phyloP scores from a whole-genome alignment of 2,888 invertebrate species.

The Callinectes sapidus region DNA sequence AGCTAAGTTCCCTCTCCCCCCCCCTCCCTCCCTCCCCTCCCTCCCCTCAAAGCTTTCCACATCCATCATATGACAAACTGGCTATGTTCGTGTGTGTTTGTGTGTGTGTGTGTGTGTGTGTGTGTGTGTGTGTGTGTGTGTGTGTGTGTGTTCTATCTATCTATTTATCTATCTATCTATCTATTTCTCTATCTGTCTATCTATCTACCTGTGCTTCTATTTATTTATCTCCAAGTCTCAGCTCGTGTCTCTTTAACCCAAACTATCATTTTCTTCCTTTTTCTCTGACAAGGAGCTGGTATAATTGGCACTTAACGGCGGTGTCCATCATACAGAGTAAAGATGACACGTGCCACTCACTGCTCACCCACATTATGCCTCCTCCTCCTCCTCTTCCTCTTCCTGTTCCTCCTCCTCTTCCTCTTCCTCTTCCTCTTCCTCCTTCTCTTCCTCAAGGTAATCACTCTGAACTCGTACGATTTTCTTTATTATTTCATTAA shows the following conservation, averaged over 20 bases:
- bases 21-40: neutral
- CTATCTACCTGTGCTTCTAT: too few relatives aligned
- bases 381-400: neutral
- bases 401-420: neutral
- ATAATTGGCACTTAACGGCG: too few relatives aligned
- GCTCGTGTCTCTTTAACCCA: neutral
- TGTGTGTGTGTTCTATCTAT: neutral
- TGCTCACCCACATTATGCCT: neutral
- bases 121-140: conserved; percentile 33
- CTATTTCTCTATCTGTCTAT: neutral
- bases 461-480: neutral
- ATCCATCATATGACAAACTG: conserved; percentile 12
- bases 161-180: neutral
- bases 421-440: neutral
- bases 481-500: too few relatives aligned
- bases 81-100: neutral
- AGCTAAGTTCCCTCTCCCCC: neutral
- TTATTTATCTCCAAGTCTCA: too few relatives aligned
- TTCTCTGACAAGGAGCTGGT: neutral
- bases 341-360: too few relatives aligned
- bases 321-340: too few relatives aligned
- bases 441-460: neutral
- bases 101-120: conserved; percentile 35
- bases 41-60: neutral
- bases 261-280: neutral